phyloP scores from a whole-genome alignment of 2,888 invertebrate species.

The Pinctada fucata region DNA sequence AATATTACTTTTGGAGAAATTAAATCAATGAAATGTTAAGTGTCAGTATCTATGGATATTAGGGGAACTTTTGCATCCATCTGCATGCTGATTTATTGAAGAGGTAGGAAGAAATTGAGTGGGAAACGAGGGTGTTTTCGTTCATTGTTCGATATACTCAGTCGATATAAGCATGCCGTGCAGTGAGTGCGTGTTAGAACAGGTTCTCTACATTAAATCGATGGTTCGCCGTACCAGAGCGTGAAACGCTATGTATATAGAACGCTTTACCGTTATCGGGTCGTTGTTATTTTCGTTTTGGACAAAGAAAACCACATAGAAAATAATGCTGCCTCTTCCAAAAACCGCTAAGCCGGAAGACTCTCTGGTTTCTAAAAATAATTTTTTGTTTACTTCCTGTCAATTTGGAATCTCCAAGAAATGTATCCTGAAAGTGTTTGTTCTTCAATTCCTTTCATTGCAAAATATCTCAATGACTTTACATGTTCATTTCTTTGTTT shows the following conservation, averaged over 20 bases:
- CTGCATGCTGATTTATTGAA: too few species aligned
- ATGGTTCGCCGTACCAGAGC: neutral
- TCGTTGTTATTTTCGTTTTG: neutral
- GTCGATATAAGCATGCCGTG: neutral
- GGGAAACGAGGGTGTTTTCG: neutral
- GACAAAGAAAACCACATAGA: neutral
- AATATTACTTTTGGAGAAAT: too few species aligned
- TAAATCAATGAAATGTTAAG: too few species aligned
- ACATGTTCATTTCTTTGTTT: too few species aligned
- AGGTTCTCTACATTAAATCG: neutral
- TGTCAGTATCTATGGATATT: too few species aligned
- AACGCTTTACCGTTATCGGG: neutral
- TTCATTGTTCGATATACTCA: neutral
- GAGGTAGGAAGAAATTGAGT: neutral
- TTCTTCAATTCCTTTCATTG: too few species aligned
- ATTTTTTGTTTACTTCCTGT: conserved; percentile 31
- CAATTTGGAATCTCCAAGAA: neutral
- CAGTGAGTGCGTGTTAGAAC: neutral
- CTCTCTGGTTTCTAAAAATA: conserved; percentile 5
- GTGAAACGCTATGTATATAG: neutral
- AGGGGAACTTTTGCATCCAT: too few species aligned
- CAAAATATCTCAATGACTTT: too few species aligned
- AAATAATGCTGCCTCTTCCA: neutral
- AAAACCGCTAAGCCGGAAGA: neutral
- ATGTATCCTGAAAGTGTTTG: too few species aligned